Evolutionary conservation across 1,140 invertebrate species (phyloP).

Genomic region (Philotrypesis tridentata): DNA sequence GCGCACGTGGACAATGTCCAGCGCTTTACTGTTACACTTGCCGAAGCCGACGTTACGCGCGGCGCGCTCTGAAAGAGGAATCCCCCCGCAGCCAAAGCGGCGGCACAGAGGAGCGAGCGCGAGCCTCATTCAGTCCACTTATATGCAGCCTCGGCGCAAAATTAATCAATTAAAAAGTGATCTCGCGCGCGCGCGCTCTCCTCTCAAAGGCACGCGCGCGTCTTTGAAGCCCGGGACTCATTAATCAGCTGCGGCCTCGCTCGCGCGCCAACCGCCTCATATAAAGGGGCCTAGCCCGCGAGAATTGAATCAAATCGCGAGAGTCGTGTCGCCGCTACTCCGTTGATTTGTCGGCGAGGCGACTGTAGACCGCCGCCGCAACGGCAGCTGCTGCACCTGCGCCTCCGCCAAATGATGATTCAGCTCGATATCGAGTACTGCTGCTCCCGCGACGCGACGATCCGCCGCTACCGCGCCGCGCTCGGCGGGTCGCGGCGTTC

Average conservation of each 20-base stretch:
- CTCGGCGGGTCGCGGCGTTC: too few relatives aligned
- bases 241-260: constrained; percentile 36
- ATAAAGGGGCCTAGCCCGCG: constrained; percentile 22
- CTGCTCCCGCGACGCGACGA: neutral
- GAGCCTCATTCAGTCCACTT: neutral
- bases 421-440: constrained; percentile 7
- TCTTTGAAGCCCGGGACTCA: constrained; percentile 24
- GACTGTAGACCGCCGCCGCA: neutral
- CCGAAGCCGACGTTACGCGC: too few relatives aligned
- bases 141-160: constrained; percentile 5
- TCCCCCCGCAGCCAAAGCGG: neutral
- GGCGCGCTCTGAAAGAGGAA: too few relatives aligned
- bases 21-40: too few relatives aligned
- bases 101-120: too few relatives aligned
- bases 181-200: constrained; percentile 12
- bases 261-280: neutral
- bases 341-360: constrained; percentile 26
- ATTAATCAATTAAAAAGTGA: constrained; percentile 48
- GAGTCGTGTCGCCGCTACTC: neutral
- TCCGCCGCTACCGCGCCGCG: neutral
- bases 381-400: neutral
- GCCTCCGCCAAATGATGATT: neutral
- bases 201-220: constrained; percentile 1
- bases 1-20: too few relatives aligned
- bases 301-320: constrained; percentile 35